Conservation (phyloP, 2,888 invertebrate genomes). For the Kuschelorhynchus macadamiae region DNA sequence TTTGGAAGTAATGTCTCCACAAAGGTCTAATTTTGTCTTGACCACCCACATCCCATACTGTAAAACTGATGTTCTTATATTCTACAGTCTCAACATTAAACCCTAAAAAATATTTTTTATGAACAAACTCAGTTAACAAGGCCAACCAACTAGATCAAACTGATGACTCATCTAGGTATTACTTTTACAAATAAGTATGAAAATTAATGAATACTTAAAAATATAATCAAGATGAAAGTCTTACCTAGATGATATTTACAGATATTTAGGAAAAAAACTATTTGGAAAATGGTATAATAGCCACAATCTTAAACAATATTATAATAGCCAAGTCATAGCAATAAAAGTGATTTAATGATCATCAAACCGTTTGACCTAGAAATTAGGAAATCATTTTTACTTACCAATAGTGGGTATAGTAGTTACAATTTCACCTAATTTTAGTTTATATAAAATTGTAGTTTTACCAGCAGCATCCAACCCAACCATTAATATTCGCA, state of each 20-base stretch:
- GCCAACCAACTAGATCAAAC: constrained; percentile 33
- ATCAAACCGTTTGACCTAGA: constrained; percentile 21
- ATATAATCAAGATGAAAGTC: constrained; percentile 6
- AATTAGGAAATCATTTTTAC: constrained; percentile 62
- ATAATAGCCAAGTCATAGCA: constrained; percentile 2
- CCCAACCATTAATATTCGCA: constrained; percentile 99
- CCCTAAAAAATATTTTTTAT: constrained; percentile 73
- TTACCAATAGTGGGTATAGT: constrained; percentile 99
- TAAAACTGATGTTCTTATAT: constrained; percentile 99
- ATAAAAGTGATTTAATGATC: neutral
- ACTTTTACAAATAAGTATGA: constrained; percentile 6
- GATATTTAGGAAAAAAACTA: neutral
- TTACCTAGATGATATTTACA: neutral
- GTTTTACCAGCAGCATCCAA: constrained; percentile 99
- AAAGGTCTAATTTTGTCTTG: constrained; percentile 98
- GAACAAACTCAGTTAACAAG: constrained; percentile 29
- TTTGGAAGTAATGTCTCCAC: constrained; percentile 99
- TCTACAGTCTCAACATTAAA: constrained; percentile 99
- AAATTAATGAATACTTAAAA: constrained; percentile 7
- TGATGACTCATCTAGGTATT: constrained; percentile 40
- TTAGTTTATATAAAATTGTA: constrained; percentile 99
- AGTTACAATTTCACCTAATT: constrained; percentile 99
- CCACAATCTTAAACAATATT: neutral
- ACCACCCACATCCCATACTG: constrained; percentile 98
- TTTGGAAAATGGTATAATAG: neutral